These are phyloP conservation scores for Drosophila pruinosa DNA, from an alignment of 1,140 invertebrate genomes.

Conservation along the genomic window DNA sequence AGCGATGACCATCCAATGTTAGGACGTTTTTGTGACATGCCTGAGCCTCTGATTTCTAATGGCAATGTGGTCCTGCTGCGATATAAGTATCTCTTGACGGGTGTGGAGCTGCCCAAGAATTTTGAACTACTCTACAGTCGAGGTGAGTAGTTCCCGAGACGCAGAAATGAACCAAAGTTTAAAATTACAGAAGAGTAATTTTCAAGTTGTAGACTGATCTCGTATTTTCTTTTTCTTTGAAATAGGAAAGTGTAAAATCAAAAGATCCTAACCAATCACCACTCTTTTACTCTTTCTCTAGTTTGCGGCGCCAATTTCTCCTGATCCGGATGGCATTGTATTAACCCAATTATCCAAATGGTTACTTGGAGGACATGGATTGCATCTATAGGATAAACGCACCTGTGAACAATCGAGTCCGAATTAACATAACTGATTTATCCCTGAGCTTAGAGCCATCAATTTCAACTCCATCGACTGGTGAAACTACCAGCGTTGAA, in stretches of 20 bases:
- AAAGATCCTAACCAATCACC: too few relatives aligned
- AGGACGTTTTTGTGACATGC: slow-evolving; percentile 84
- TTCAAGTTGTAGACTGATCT: background rate
- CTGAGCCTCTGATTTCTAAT: slow-evolving; percentile 83
- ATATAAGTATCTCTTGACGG: slow-evolving; percentile 84
- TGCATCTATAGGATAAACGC: slow-evolving; percentile 91
- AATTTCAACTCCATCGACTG: background rate
- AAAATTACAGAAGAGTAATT: slow-evolving; percentile 3
- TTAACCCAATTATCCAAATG: slow-evolving; percentile 91
- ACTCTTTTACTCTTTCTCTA: too few relatives aligned
- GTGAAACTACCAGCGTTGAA: background rate
- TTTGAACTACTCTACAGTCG: slow-evolving; percentile 57
- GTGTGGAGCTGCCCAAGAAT: background rate
- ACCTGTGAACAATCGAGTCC: slow-evolving; percentile 85
- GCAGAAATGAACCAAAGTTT: too few relatives aligned
- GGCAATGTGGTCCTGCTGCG: slow-evolving; percentile 87
- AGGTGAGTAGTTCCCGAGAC: too few relatives aligned
- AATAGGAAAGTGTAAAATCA: too few relatives aligned
- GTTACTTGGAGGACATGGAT: slow-evolving; percentile 86
- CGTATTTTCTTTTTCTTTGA: too few relatives aligned
- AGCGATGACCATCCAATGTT: slow-evolving; percentile 85
- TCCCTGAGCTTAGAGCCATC: slow-evolving; percentile 85
- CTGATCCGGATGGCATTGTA: slow-evolving; percentile 84
- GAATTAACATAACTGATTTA: slow-evolving; percentile 87
- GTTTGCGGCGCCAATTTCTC: slow-evolving; percentile 88